A percentile compares a stretch with the other conserved stretches of the same genome.
These are phyloP conservation scores for Pseudotriccus pelzelni DNA, from an alignment of 2,797 vertebrate species.

Conservation along the genomic window DNA sequence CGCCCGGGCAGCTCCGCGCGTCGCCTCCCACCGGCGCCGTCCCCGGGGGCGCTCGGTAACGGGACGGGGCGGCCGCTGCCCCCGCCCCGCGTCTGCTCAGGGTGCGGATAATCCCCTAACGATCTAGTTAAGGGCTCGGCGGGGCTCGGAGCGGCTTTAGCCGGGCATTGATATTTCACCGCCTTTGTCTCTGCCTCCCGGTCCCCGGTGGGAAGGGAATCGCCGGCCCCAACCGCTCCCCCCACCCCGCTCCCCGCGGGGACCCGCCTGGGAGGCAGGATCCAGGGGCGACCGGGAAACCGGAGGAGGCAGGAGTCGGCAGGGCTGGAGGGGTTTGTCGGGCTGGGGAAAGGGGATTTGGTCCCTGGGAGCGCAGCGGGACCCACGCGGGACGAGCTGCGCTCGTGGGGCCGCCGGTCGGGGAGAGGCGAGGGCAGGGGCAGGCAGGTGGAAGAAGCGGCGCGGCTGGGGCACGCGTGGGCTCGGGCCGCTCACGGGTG, in stretches of 20 bases:
- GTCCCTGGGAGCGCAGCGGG: not conserved
- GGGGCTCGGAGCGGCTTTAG: constrained; percentile 22
- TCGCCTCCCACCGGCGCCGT: not conserved
- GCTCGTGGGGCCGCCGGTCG: not conserved
- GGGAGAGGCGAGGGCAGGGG: not conserved
- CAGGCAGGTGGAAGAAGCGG: not conserved
- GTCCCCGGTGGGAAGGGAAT: not conserved
- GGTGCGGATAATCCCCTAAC: constrained; percentile 43
- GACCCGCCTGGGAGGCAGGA: not conserved
- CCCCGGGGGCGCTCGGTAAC: not conserved
- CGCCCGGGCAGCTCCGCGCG: not conserved
- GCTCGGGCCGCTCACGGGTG: not conserved
- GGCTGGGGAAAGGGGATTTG: not conserved
- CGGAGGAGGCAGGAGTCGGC: not conserved
- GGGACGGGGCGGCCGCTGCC: constrained; percentile 2
- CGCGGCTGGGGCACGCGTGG: not conserved
- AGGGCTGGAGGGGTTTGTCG: not conserved
- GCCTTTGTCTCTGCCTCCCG: constrained; percentile 4
- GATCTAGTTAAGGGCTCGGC: constrained; percentile 54
- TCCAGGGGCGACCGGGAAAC: not conserved
- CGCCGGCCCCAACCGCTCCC: not conserved
- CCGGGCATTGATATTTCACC: constrained; percentile 10
- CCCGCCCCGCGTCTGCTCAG: not conserved
- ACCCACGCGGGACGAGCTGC: not conserved
- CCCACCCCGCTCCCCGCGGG: not conserved